These are phyloP conservation scores for Centrocercus urophasianus DNA, from an alignment of 2,113 vertebrate species.

Conservation along the genomic window DNA sequence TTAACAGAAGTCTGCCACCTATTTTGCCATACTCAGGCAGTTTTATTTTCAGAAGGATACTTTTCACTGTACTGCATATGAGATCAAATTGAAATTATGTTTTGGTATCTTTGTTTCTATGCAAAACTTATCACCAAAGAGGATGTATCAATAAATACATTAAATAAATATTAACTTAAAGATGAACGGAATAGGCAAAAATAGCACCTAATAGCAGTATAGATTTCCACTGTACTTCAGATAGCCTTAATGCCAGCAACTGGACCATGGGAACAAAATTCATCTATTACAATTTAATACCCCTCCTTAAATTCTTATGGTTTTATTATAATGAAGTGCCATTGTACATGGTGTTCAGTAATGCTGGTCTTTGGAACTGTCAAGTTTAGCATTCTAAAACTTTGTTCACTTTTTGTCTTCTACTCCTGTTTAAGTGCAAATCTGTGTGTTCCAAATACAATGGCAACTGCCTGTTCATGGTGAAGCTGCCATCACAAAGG, in stretches of 20 bases:
- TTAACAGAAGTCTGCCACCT: neutral
- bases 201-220: neutral
- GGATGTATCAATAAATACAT: too few species aligned
- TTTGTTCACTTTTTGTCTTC: neutral
- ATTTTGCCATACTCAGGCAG: neutral
- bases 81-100: neutral
- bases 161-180: neutral
- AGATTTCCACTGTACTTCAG: neutral
- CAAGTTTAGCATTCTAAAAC: neutral
- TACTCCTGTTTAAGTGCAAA: neutral
- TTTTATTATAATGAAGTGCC: neutral
- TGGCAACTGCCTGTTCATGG: neutral
- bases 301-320: neutral
- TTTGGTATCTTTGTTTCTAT: neutral
- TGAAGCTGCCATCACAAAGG: neutral
- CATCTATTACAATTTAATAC: neutral
- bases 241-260: neutral
- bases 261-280: neutral
- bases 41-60: neutral
- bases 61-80: neutral
- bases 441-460: neutral
- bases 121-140: neutral
- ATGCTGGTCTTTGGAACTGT: neutral
- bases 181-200: neutral
- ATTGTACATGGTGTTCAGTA: neutral